These are phyloP conservation scores for Mycalesis mineus DNA, from an alignment of 2,888 invertebrate genomes.

Conservation along the genomic window DNA sequence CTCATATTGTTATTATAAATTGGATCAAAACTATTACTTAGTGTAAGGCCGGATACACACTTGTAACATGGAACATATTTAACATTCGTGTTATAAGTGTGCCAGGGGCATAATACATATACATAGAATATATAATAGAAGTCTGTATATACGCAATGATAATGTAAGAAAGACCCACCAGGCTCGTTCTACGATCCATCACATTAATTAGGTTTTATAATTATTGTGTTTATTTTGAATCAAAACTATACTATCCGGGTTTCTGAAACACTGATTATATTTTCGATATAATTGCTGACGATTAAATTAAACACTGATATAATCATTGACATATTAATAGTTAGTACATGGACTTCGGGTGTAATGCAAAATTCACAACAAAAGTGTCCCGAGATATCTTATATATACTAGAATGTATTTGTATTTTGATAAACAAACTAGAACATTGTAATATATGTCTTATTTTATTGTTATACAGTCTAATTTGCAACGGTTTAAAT, in stretches of 20 bases:
- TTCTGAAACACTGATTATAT: neutral
- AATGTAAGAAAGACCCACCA: slow-evolving; percentile 19
- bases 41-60: neutral
- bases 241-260: neutral
- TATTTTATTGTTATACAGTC: too few species aligned
- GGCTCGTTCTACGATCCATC: slow-evolving; percentile 23
- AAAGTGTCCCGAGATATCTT: too few species aligned
- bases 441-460: too few species aligned
- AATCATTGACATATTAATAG: too few species aligned
- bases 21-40: neutral
- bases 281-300: neutral
- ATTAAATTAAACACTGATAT: too few species aligned
- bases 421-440: too few species aligned
- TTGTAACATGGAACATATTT: neutral
- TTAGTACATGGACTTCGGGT: too few species aligned
- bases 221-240: slow-evolving; percentile 6
- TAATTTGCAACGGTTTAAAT: too few species aligned
- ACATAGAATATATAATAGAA: slow-evolving; percentile 6
- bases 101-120: neutral
- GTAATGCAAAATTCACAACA: too few species aligned
- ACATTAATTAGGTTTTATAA: slow-evolving; percentile 18
- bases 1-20: neutral
- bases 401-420: too few species aligned
- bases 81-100: neutral
- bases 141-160: slow-evolving; percentile 19